Percentiles rank a stretch among this genome's conserved stretches.
phyloP scores from a whole-genome alignment of 2,888 invertebrate species.

The Orthosia gracilis region DNA sequence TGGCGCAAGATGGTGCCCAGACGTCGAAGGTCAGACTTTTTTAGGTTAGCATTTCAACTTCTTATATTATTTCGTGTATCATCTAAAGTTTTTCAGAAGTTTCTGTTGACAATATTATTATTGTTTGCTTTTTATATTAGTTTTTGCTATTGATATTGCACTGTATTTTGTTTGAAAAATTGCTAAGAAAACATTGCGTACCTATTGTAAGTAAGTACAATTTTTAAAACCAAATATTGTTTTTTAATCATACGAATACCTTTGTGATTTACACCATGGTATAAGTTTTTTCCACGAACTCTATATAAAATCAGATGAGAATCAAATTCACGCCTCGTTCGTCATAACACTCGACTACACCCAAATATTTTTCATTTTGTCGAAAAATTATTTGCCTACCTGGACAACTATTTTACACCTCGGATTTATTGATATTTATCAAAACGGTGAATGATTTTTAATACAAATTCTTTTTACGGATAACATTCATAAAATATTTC shows the following conservation, averaged over 20 bases:
- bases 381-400: conserved; percentile 19
- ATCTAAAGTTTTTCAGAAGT: conserved; percentile 26
- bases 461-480: conserved; percentile 2
- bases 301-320: conserved; percentile 29
- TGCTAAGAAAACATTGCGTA: background rate
- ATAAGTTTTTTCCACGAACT: conserved; percentile 1
- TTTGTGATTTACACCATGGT: background rate
- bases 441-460: background rate
- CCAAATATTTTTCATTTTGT: conserved; percentile 37
- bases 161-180: background rate
- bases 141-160: conserved; percentile 17
- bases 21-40: conserved; percentile 46
- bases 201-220: background rate
- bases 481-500: background rate
- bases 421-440: conserved; percentile 7
- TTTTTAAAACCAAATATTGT: background rate
- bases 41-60: conserved; percentile 30
- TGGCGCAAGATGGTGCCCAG: conserved; percentile 49
- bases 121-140: conserved; percentile 25
- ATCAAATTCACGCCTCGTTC: conserved; percentile 41
- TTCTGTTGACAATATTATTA: conserved; percentile 9
- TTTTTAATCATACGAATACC: conserved; percentile 10
- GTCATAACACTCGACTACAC: conserved; percentile 35
- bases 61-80: conserved; percentile 43
- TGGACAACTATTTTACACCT: conserved; percentile 16